phyloP scores from a whole-genome alignment of 2,888 invertebrate species.

The Chirona hameri region DNA sequence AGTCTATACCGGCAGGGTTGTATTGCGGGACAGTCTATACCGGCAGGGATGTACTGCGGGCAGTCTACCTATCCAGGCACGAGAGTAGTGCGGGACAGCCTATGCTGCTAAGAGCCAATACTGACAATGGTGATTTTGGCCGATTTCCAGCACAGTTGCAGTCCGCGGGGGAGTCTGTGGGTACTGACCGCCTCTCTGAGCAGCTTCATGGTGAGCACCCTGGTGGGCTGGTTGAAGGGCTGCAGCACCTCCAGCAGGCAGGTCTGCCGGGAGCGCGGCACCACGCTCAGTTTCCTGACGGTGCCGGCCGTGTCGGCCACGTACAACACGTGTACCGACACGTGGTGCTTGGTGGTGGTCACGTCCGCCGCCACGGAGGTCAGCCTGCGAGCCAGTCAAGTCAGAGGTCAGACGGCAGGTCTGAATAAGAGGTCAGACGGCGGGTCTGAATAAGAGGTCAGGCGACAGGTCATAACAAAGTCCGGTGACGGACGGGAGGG shows the following conservation, averaged over 20 bases:
- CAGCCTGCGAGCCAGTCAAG: constrained; percentile 48
- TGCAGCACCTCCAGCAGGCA: constrained; percentile 87
- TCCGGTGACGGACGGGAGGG: too few species aligned
- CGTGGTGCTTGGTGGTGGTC: constrained; percentile 64
- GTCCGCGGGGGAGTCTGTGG: too few species aligned
- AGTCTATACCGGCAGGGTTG: too few species aligned
- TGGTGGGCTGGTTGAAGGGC: constrained; percentile 52
- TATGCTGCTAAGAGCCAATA: too few species aligned
- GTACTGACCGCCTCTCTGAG: constrained; percentile 62
- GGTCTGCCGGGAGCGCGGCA: constrained; percentile 64
- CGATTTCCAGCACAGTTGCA: too few species aligned
- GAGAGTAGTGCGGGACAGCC: too few species aligned
- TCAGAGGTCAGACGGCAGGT: neutral
- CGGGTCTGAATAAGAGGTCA: too few species aligned
- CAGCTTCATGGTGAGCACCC: constrained; percentile 47
- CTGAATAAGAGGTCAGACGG: neutral
- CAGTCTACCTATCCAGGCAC: too few species aligned
- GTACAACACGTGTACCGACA: constrained; percentile 69
- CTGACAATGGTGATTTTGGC: too few species aligned
- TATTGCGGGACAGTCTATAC: too few species aligned
- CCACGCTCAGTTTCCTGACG: constrained; percentile 73
- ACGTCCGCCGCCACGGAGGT: constrained; percentile 78
- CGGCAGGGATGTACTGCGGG: too few species aligned
- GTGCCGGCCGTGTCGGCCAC: constrained; percentile 70
- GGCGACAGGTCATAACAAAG: too few species aligned